Percentiles rank a stretch among this genome's conserved stretches.
Conservation (phyloP, 2,797 vertebrate species). For the Gila robusta region DNA sequence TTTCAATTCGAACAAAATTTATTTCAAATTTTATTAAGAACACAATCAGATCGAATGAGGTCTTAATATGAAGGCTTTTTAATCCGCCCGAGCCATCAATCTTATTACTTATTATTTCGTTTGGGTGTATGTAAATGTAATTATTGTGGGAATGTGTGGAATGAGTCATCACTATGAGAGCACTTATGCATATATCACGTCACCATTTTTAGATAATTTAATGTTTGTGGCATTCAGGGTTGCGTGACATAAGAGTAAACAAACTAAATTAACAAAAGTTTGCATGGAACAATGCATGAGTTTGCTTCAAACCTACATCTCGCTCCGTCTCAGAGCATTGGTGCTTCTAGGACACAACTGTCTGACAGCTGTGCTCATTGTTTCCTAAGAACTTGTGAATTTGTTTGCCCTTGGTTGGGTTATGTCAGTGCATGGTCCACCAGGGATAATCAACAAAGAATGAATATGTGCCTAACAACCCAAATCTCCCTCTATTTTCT, state of each 20-base stretch:
- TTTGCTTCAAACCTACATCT: not conserved
- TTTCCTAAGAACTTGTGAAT: not conserved
- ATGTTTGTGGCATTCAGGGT: not conserved
- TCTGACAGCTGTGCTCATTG: slow-evolving; percentile 2
- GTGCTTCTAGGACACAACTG: not conserved
- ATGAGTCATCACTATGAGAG: not conserved
- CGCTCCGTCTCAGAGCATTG: not conserved
- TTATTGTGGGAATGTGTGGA: not conserved
- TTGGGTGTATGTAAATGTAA: not conserved
- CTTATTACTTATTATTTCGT: not conserved
- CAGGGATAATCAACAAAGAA: not conserved
- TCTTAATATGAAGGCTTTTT: not conserved
- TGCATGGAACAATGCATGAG: not conserved
- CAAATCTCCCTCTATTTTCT: not conserved
- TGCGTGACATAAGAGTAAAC: not conserved
- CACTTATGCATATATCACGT: not conserved
- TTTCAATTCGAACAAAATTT: not conserved
- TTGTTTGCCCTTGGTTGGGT: not conserved
- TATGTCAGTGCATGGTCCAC: not conserved
- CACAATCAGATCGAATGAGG: not conserved
- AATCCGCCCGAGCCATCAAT: not conserved
- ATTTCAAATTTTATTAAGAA: not conserved
- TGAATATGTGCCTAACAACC: not conserved
- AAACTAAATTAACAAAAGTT: not conserved
- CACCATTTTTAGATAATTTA: not conserved